Base-by-base conservation (phyloP, 1,140 invertebrate genomes). In the Periplaneta americana region DNA sequence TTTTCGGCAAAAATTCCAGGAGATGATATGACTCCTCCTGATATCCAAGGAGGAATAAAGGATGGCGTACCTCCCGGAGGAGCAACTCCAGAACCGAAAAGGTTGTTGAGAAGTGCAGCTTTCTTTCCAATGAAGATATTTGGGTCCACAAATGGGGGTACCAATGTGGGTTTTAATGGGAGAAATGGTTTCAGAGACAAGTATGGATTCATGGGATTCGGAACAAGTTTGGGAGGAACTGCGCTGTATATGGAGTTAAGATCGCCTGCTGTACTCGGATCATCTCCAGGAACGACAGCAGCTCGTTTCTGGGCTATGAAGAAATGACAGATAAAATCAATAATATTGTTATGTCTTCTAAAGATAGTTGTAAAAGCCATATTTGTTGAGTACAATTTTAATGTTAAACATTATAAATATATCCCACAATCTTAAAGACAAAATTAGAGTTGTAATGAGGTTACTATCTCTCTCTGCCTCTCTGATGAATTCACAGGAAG, bases 81-180 rank as follows among this genome's bases (percentile, higher is more conserved):
- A 34, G 48, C 39, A 74, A n/a, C 28, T 34, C 34, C 48, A 18
- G 81, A 39, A 17, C 74, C 77, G 75, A 89, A 89, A 18, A 89
- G 81, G 11, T 84, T 84, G 74, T 88, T 86, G 18, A 88, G 80
- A 36, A 89, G 88, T 11, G 84, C 79, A 1, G 86, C 84, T 81
- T 89, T 89, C 36, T 89, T 88, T 1, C 84, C 79, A 6, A 86
- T 85, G 13, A 86, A 86, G 82, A 85, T 84, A 0, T 85, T 84
- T 3, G 88, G 88, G 37, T 88, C 87, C 0, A 87, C 79, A 34
- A 85, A 80, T 32, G 87, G 86, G 13, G 78, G 17, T 28, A 78
- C 76, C 10, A 81, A 79, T 35, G 76, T 78, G 18, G 81, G 82
- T 9, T 81, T 78, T 37, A 82, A 48, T 13, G 84, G 83, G 31